Base-by-base conservation (phyloP, 2,797 vertebrate genomes). In the Heterohyrax brucei region DNA sequence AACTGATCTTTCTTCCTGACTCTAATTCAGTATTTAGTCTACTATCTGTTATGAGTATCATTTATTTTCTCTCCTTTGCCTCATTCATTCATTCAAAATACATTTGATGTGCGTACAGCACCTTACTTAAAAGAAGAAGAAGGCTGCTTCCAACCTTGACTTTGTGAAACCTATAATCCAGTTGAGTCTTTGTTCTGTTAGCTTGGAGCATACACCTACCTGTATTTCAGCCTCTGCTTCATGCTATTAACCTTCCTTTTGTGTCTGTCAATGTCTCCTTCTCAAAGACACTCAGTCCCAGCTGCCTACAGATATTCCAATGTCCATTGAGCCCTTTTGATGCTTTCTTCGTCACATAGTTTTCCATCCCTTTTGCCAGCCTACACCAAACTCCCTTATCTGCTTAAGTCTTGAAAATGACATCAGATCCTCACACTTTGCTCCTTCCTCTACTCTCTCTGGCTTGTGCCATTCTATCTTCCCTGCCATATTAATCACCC, bases 41-140 rank as follows among this genome's bases (percentile, higher is more conserved):
- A 18, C 16, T 16, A 3, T 84, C 50, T 78, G 48, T 26, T 78
- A 4, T 61, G n/a, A 28, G n/a, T 64, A 89, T 21, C 18, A 30
- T 19, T 91, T 89, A 8, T 7, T 90, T 64, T 77, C 61, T 88
- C 73, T 78, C 89, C 6, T 13, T 28, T 33, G 8, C 1, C 24
- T 92, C 8, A 33, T 10, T 93, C 50, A 70, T 64, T 94, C 64
- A 93, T 56, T 83, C 9, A 80, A 76, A 75, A 76, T 18, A 53
- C 62, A 81, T 22, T 73, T 95, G 66, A 56, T 56, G 4, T 56
- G 18, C 53, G 13, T 88, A 8, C 9, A 66, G 10, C 85, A 44
- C n/a, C 53, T 72, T 82, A 76, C 28, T 88, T 91, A 16, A 53
- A 78, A 73, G 87, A 61, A 33, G 22, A 56, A 66, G 46, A 80